Percentiles rank a stretch among this genome's conserved stretches.
Conservation (phyloP, 2,888 invertebrate genomes). For the Tyria jacobaeae region DNA sequence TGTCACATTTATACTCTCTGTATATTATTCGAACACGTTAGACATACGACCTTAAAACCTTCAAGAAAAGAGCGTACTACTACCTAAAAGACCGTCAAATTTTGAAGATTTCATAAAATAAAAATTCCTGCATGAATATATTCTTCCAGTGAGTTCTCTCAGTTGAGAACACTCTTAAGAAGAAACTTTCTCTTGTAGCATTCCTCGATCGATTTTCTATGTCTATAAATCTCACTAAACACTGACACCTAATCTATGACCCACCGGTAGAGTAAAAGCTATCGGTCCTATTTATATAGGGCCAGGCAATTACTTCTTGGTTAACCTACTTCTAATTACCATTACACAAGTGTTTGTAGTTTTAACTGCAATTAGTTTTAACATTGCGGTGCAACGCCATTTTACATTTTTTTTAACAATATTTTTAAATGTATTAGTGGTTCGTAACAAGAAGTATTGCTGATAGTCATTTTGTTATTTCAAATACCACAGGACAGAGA, state of each 20-base stretch:
- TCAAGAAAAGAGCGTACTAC: too few species aligned
- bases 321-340: constrained; percentile 63
- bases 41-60: too few species aligned
- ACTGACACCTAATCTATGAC: constrained; percentile 66
- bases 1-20: too few species aligned
- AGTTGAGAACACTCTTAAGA: constrained; percentile 11
- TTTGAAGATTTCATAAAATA: too few species aligned
- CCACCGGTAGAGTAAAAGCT: constrained; percentile 54
- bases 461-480: too few species aligned
- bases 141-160: background rate
- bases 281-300: constrained; percentile 52
- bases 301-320: constrained; percentile 59
- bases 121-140: too few species aligned
- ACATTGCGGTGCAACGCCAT: constrained; percentile 26
- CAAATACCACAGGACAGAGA: too few species aligned
- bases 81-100: too few species aligned
- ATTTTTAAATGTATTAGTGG: constrained; percentile 14
- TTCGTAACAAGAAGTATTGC: background rate
- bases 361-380: constrained; percentile 54
- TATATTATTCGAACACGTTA: too few species aligned
- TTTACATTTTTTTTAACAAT: constrained; percentile 30
- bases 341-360: constrained; percentile 58
- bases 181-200: constrained; percentile 31
- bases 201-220: constrained; percentile 50
- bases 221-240: constrained; percentile 67